phyloP scores from a whole-genome alignment of 2,113 vertebrate species.

The Corynorhinus townsendii region DNA sequence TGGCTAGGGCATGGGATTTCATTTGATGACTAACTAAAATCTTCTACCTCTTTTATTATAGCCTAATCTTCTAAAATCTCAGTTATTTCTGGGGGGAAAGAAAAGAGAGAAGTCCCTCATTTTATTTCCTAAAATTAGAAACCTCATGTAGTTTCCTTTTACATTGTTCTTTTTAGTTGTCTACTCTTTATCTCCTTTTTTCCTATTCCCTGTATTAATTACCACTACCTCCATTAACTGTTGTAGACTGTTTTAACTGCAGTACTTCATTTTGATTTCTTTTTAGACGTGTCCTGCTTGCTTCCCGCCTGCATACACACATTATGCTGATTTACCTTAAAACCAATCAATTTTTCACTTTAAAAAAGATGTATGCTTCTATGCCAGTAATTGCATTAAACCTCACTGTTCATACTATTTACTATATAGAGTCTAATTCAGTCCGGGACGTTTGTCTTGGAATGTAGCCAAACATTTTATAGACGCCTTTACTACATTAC shows the following conservation, averaged over 20 bases:
- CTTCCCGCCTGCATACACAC: background rate
- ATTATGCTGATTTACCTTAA: constrained; percentile 42
- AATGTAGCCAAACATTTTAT: constrained; percentile 47
- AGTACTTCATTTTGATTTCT: constrained; percentile 10
- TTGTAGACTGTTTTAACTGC: background rate
- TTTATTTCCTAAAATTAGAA: constrained; percentile 31
- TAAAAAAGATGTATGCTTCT: constrained; percentile 27
- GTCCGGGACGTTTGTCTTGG: constrained; percentile 24
- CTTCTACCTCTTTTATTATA: background rate
- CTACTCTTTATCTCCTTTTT: background rate
- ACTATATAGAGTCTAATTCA: constrained; percentile 37
- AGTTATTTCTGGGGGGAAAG: background rate
- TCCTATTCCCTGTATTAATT: background rate
- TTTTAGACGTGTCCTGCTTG: background rate
- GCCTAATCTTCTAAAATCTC: background rate
- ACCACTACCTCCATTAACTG: background rate
- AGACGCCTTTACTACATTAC: constrained; percentile 14
- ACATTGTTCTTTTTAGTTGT: background rate
- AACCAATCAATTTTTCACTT: constrained; percentile 34
- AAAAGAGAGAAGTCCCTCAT: background rate
- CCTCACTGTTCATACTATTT: constrained; percentile 38
- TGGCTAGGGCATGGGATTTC: background rate
- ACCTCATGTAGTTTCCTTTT: background rate
- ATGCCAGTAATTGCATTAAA: constrained; percentile 53
- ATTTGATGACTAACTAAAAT: constrained; percentile 12